Base-by-base conservation (phyloP, 2,797 vertebrate species). In the Arremon brunneinucha region DNA sequence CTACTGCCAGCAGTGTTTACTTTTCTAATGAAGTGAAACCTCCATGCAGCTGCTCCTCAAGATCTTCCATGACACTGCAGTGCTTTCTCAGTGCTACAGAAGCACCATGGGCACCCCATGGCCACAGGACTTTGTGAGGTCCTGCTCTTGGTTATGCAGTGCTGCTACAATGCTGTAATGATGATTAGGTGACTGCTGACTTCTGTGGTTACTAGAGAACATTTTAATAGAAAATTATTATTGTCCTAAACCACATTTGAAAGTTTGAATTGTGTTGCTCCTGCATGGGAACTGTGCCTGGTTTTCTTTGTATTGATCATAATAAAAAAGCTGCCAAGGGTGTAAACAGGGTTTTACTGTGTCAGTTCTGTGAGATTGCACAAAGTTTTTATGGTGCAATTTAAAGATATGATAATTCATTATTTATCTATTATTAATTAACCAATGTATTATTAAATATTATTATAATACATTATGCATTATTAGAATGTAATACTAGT, bases 41-140 rank as follows among this genome's bases (percentile, higher is more conserved):
- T 59, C 44, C 1, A 2, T 14, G 41, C 9, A 16, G 27, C 21
- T 69, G 32, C 19, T 82, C 1, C 43, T 77, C 0, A 0, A 20
- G 35, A n/a, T 62, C 37, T 62, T 74, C 32, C 27, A 22, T 37
- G 39, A 20, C 34, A 2, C 26, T 34, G 0, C 50, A 43, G 52
- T 37, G 52, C 15, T 78, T 90, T 64, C 59, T 57, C 7, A 34
- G 41, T 18, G 23, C 34, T 60, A 12, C 57, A 75, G 57, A 75
- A 64, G 21, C 27, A 24, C 21, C 13, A 1, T 8, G 26, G 55
- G 8, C 24, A 49, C 5, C n/a, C 30, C 5, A 3, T 5, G 6
- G 12, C n/a, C 34, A 22, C 57, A 78, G 22, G 30, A 60, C 46
- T 20, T 52, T n/a, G 28, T 12, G 47, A 82, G 22, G 30, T 64